Evolutionary conservation across 2,113 vertebrate genomes (phyloP).

Genomic region (Physeter macrocephalus): DNA sequence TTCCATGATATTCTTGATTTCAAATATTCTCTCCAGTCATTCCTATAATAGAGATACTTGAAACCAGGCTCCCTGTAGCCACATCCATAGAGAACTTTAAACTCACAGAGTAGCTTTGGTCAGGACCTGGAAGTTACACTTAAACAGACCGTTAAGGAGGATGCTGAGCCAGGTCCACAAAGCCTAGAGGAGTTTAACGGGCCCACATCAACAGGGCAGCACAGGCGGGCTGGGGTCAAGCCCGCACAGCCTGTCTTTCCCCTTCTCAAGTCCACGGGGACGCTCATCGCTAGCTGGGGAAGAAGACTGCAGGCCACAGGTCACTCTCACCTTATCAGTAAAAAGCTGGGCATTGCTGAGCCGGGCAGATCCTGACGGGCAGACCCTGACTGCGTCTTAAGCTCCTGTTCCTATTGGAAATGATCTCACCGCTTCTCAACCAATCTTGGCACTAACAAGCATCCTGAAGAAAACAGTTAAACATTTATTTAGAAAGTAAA

Average conservation of each 20-base stretch:
- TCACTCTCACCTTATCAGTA: background rate
- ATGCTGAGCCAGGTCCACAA: background rate
- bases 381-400: background rate
- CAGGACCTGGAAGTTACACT: background rate
- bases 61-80: background rate
- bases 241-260: background rate
- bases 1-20: background rate
- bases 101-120: background rate
- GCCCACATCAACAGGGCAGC: background rate
- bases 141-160: background rate
- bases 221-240: background rate
- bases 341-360: background rate
- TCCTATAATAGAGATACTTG: background rate
- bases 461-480: slow-evolving; percentile 36
- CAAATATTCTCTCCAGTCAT: background rate
- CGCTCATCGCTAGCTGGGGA: background rate
- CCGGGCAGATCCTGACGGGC: background rate
- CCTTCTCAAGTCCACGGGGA: background rate
- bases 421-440: background rate
- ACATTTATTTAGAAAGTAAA: slow-evolving; percentile 22
- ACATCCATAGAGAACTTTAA: background rate
- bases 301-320: background rate
- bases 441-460: slow-evolving; percentile 30
- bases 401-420: background rate
- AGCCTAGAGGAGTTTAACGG: background rate